Percentiles rank a stretch among this genome's conserved stretches.
Evolutionary conservation across 1,140 invertebrate genomes (phyloP).

Genomic region (Oryctes rhinoceros): DNA sequence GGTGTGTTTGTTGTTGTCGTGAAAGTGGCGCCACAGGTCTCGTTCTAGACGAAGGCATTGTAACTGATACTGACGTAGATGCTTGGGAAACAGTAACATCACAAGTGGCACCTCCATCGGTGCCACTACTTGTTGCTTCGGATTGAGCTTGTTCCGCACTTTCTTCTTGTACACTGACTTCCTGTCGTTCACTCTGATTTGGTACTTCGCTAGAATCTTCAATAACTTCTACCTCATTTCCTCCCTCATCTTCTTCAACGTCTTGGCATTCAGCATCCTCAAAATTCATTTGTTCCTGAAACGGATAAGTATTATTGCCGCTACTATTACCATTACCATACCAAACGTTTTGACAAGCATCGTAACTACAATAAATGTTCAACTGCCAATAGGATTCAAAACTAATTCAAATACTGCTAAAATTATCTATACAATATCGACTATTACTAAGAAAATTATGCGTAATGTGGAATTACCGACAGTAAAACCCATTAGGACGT

Average conservation of each 20-base stretch:
- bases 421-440: too few species aligned
- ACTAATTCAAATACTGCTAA: too few species aligned
- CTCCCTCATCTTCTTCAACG: conserved; percentile 64
- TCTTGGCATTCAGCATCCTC: conserved; percentile 61
- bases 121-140: conserved; percentile 68
- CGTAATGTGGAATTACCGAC: too few species aligned
- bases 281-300: conserved; percentile 58
- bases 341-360: too few species aligned
- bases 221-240: conserved; percentile 74
- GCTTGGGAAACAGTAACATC: conserved; percentile 61
- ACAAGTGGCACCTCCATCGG: conserved; percentile 52
- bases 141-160: conserved; percentile 61
- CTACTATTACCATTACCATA: too few species aligned
- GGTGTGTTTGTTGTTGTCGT: conserved; percentile 54
- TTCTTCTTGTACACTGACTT: conserved; percentile 52
- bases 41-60: conserved; percentile 54
- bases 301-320: background rate
- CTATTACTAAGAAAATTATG: too few species aligned
- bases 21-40: conserved; percentile 54
- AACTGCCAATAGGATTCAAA: too few species aligned
- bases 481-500: too few species aligned
- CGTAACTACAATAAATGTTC: too few species aligned
- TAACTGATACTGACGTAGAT: conserved; percentile 61
- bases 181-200: conserved; percentile 62
- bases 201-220: conserved; percentile 71